Percentiles rank a stretch among this genome's conserved stretches.
Conservation (phyloP, 2,113 vertebrate genomes). For the Oriolus oriolus region DNA sequence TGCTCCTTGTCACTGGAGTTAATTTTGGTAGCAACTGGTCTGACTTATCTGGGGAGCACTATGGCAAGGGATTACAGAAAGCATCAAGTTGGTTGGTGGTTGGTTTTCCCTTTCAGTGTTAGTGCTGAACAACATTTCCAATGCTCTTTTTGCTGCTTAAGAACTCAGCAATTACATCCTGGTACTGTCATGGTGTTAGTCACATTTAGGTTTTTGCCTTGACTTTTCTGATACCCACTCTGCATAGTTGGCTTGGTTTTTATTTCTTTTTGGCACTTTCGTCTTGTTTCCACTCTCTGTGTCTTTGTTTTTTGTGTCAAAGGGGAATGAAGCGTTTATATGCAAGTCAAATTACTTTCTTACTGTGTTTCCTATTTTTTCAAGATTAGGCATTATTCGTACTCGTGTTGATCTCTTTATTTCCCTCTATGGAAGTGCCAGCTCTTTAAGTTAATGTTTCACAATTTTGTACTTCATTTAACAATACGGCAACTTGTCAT, state of each 20-base stretch:
- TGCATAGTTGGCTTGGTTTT: background rate
- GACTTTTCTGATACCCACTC: background rate
- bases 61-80: background rate
- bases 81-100: fast-evolving
- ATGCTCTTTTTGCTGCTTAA: background rate
- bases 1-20: background rate
- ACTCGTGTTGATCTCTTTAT: background rate
- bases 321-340: background rate
- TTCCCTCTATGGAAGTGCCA: background rate
- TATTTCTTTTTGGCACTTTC: background rate
- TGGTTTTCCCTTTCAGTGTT: background rate
- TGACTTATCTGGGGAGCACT: background rate
- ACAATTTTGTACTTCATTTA: background rate
- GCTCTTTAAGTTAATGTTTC: background rate
- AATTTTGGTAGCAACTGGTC: background rate
- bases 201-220: background rate
- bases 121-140: background rate
- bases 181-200: background rate
- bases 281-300: background rate
- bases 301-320: background rate
- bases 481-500: background rate
- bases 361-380: background rate
- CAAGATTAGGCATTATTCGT: fast-evolving
- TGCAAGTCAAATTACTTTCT: background rate
- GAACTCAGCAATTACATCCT: background rate